These are phyloP conservation scores for Augochlorella aurata DNA, from an alignment of 2,888 invertebrate genomes.

Conservation along the genomic window DNA sequence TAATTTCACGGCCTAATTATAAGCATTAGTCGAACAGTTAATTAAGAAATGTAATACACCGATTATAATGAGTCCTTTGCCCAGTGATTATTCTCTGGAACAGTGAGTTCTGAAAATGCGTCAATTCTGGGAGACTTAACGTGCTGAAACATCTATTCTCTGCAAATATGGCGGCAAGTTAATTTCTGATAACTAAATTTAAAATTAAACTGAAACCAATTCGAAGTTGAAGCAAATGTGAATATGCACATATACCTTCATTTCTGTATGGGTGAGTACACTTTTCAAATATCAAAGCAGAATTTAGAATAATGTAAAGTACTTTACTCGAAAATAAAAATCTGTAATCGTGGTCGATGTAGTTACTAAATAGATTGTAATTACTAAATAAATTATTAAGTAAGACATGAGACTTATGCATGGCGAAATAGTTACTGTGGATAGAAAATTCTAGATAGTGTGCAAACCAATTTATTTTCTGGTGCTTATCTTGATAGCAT, in stretches of 20 bases:
- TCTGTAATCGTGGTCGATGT: not conserved
- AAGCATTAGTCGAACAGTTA: constrained; percentile 78
- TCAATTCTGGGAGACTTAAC: constrained; percentile 31
- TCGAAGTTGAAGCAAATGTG: constrained; percentile 5
- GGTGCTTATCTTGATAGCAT: not conserved
- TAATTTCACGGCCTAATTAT: constrained; percentile 81
- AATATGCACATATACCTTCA: no score
- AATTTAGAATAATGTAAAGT: not conserved
- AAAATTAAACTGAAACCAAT: constrained; percentile 4
- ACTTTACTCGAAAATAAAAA: not conserved
- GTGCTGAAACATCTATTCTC: constrained; percentile 40
- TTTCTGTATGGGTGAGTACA: not conserved
- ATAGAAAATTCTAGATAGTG: not conserved
- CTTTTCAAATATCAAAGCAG: not conserved
- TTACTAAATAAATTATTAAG: not conserved
- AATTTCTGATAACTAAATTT: constrained; percentile 13
- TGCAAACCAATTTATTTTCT: not conserved
- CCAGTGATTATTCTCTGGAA: constrained; percentile 75
- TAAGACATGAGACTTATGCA: not conserved
- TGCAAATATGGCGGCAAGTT: constrained; percentile 18
- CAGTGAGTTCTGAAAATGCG: constrained; percentile 68
- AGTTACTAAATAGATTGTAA: not conserved
- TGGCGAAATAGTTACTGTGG: not conserved
- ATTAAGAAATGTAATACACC: constrained; percentile 79
- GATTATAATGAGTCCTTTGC: constrained; percentile 74